Percentiles rank a stretch among this genome's conserved stretches.
phyloP scores from a whole-genome alignment of 2,888 invertebrate species.

The Polyommatus icarus region DNA sequence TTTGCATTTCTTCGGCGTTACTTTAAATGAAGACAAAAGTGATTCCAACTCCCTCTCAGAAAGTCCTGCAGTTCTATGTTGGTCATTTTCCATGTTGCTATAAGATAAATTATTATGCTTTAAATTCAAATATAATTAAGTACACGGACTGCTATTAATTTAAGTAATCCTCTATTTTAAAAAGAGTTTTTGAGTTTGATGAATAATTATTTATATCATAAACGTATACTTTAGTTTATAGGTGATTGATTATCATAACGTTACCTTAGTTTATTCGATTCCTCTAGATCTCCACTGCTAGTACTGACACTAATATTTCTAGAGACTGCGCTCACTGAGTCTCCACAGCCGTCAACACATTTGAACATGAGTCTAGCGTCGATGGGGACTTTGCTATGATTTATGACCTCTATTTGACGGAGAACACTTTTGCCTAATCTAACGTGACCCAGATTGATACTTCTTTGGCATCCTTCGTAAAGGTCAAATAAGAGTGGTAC shows the following conservation, averaged over 20 bases:
- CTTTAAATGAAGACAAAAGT: constrained; percentile 65
- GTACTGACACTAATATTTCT: constrained; percentile 66
- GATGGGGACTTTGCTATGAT: constrained; percentile 78
- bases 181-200: too few relatives aligned
- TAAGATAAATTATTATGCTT: constrained; percentile 43
- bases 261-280: constrained; percentile 26
- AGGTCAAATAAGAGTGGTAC: constrained; percentile 68
- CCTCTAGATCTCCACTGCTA: constrained; percentile 42
- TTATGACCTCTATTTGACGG: constrained; percentile 79
- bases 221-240: too few relatives aligned
- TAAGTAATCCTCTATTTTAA: too few relatives aligned
- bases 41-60: constrained; percentile 64
- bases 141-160: not conserved
- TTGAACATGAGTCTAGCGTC: constrained; percentile 76
- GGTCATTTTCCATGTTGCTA: constrained; percentile 58
- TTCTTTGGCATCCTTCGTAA: constrained; percentile 74
- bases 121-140: not conserved
- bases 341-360: constrained; percentile 65
- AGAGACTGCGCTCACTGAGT: constrained; percentile 55
- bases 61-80: constrained; percentile 58
- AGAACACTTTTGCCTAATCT: constrained; percentile 74
- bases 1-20: constrained; percentile 60
- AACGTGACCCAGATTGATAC: constrained; percentile 67
- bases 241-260: too few relatives aligned
- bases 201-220: too few relatives aligned